Base-by-base conservation (phyloP, 2,113 vertebrate genomes). In the Tachycineta bicolor region DNA sequence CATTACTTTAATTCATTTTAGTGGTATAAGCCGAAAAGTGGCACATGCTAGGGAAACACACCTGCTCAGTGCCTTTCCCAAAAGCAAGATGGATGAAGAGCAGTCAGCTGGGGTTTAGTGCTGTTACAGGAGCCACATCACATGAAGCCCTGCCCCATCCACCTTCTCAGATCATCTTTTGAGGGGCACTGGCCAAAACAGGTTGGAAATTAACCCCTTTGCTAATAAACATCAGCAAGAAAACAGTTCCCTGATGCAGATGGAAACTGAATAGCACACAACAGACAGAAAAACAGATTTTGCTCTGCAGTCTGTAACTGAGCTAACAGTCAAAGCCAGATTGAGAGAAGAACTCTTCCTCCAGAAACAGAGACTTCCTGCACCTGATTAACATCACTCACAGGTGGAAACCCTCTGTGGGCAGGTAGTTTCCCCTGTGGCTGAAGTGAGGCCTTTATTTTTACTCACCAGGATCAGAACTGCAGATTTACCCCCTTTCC, bases 41-140 rank as follows among this genome's bases (percentile, higher is more conserved):
- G 11, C 17, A 55, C 1, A 0, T 2, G 6, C 34, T 59, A 67
- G 26, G 14, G 77, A 88, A 74, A 63, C 1, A 0, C 14, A 76
- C 19, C 25, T 60, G 25, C 52, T 64, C 2, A 0, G 9, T 24
- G 8, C 22, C 33, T 85, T 55, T 24, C 37, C 39, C n/a, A 28
- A 65, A 79, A 83, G n/a, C 11, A 44, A 65, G 24, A 47, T 15
- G 17, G 19, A 67, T 23, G 22, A 59, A 88, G 63, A 86, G 15
- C 37, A 47, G 28, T 6, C 73, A 93, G 21, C 4, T 6, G 23
- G 18, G 33, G 12, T 56, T 93, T 43, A 59, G 14, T 29, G 23
- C 23, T 59, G 14, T 25, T 44, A 70, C 17, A 80, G 11, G 31
- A 81, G n/a, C 11, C 11, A 49, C 23, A 65, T 25, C 2, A 50